Evolutionary conservation across 1,140 invertebrate species (phyloP).

Genomic region (Cyclina sinensis): DNA sequence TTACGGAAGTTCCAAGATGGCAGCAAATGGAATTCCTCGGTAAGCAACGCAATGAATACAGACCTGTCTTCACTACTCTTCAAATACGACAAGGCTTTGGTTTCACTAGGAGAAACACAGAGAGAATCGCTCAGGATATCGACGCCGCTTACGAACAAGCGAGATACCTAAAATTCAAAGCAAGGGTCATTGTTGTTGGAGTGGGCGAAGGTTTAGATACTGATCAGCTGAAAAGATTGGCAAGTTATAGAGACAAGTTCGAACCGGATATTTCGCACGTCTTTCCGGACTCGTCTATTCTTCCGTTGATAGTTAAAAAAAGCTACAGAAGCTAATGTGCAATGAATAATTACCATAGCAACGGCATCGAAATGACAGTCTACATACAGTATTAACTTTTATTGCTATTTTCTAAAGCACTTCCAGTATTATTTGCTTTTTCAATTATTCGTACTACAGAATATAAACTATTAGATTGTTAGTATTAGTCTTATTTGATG

Average conservation of each 20-base stretch:
- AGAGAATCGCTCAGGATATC: not conserved
- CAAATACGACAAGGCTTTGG: not conserved
- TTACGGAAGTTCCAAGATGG: not conserved
- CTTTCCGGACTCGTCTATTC: not conserved
- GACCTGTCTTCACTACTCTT: not conserved
- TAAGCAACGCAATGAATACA: not conserved
- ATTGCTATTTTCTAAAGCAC: too few relatives aligned
- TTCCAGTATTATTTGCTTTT: too few relatives aligned
- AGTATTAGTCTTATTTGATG: too few relatives aligned
- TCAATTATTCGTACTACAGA: too few relatives aligned
- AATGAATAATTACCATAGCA: not conserved
- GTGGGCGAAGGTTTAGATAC: constrained; percentile 4
- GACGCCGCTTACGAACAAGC: not conserved
- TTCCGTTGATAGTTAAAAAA: constrained; percentile 42
- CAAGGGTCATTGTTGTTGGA: constrained; percentile 9
- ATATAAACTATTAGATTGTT: too few relatives aligned
- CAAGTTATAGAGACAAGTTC: constrained; percentile 13
- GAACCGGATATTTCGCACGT: constrained; percentile 44
- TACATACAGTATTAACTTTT: too few relatives aligned
- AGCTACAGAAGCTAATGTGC: constrained; percentile 1
- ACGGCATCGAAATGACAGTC: not conserved
- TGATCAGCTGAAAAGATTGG: constrained; percentile 1
- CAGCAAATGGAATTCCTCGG: not conserved
- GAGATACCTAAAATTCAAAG: not conserved
- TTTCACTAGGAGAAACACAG: not conserved